Percentiles rank a stretch among this genome's conserved stretches.
Evolutionary conservation across 2,797 vertebrate species (phyloP).

Genomic region (Xenopus petersii): DNA sequence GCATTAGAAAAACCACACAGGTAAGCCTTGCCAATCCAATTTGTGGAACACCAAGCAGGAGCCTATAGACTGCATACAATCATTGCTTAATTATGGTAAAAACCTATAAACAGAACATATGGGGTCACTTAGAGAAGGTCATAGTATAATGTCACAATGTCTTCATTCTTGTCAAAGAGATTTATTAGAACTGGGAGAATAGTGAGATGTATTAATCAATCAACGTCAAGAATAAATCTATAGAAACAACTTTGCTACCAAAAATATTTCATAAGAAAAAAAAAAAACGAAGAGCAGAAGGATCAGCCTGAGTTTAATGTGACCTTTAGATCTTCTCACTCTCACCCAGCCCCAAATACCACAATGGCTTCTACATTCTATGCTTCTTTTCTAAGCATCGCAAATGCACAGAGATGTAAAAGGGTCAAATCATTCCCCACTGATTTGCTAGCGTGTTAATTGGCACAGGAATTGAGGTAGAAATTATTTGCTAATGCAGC

Average conservation of each 20-base stretch:
- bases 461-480: constrained; percentile 43
- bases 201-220: constrained; percentile 2
- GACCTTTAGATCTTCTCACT: not conserved
- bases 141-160: constrained; percentile 5
- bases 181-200: constrained; percentile 6
- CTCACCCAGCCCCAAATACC: not conserved
- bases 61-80: not conserved
- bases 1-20: too few species aligned
- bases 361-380: constrained; percentile 12
- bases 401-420: constrained; percentile 38
- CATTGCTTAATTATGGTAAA: not conserved
- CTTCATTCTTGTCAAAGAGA: not conserved
- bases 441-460: constrained; percentile 44
- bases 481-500: constrained; percentile 49
- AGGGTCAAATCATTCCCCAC: constrained; percentile 43
- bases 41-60: too few species aligned
- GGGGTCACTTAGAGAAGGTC: not conserved
- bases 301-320: not conserved
- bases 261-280: not conserved
- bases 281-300: not conserved
- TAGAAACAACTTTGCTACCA: not conserved
- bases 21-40: too few species aligned
- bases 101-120: not conserved
- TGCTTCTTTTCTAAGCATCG: constrained; percentile 19
- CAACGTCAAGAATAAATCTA: constrained; percentile 1